Evolutionary conservation across 2,113 vertebrate genomes (phyloP), one percentile per base, ranked within the genome.

Genomic region (Dendrocopos noguchii): DNA sequence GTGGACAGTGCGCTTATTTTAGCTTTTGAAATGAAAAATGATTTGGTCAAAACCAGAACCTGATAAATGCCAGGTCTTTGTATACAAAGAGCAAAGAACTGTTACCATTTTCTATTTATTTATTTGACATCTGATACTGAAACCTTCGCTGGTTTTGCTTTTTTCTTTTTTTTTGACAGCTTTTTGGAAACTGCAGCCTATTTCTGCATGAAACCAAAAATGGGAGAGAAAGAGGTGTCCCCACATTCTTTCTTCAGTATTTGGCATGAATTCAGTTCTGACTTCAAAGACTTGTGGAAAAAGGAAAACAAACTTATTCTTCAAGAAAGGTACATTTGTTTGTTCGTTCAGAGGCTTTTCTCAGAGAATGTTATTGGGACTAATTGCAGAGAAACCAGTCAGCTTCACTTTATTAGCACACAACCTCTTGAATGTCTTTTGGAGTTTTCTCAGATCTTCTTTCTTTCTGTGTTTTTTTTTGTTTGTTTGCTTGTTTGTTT

Each of bases 231-330:
- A 90, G 99, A 99, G 91, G 99, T 99, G 70, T 99, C 99, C 19
- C 98, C 98, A 60, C 98, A 99, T 97, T 98, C 98, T 31, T 98
- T 99, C 97, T 99, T 99, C 98, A 98, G 98, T 75, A 95, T 99
- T 95, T 99, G 99, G 99, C 99, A 99, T 59, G 99, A 99, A 97
- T 99, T 99, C 97, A 99, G 98, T 87, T 98, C 98, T 21, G 99
- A 99, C 96, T 99, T 99, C 96, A 99, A 99, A 98, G 99, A 99
- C 67, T 98, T 98, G 68, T 99, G 99, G 99, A 99, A 99, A 97
- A 99, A 98, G 87, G 99, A 99, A 97, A 99, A 99, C 97, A 99
- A 99, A 96, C 95, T 98, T 79, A 99, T 99, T 96, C 98, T 99
- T 42, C 98, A 99, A 97, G 99, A 99, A 95, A 99, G 98, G 99